These are phyloP conservation scores for Phyllotreta cruciferae DNA, from an alignment of 2,888 invertebrate species.

Conservation along the genomic window DNA sequence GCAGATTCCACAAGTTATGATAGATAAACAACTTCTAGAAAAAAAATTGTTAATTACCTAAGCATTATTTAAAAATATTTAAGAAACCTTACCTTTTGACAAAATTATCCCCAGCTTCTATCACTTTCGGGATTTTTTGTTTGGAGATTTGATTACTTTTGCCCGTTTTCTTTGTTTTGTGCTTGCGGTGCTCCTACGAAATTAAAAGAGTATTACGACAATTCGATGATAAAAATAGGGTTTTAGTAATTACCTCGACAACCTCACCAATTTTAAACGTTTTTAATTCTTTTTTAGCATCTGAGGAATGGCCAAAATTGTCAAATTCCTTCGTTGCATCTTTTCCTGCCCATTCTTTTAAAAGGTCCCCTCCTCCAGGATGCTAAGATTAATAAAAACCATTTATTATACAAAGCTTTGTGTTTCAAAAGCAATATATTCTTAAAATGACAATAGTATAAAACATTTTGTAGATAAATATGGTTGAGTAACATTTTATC, in stretches of 20 bases:
- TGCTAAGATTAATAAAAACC: slow-evolving; percentile 63
- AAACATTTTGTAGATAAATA: background rate
- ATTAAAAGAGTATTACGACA: background rate
- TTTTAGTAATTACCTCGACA: slow-evolving; percentile 54
- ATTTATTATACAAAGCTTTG: too few species aligned
- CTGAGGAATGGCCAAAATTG: slow-evolving; percentile 71
- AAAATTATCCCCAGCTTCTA: slow-evolving; percentile 2
- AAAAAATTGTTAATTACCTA: background rate
- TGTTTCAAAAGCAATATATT: too few species aligned
- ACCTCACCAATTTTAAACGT: slow-evolving; percentile 73
- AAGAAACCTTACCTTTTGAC: slow-evolving; percentile 1
- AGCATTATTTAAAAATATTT: background rate
- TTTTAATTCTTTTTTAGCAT: slow-evolving; percentile 67
- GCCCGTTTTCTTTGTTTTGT: slow-evolving; percentile 3
- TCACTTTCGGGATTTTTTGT: slow-evolving; percentile 3
- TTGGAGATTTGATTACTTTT: slow-evolving; percentile 6
- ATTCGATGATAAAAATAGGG: background rate
- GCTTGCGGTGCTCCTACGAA: slow-evolving; percentile 8
- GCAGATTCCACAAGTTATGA: slow-evolving; percentile 9
- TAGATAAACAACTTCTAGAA: slow-evolving; percentile 7
- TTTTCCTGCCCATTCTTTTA: slow-evolving; percentile 71
- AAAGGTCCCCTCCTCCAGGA: slow-evolving; percentile 71
- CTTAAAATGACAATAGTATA: too few species aligned
- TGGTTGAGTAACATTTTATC: too few species aligned
- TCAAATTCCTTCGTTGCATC: slow-evolving; percentile 73